Evolutionary conservation across 2,113 vertebrate species (phyloP).

Genomic region (Haplochromis vanheusdeni): DNA sequence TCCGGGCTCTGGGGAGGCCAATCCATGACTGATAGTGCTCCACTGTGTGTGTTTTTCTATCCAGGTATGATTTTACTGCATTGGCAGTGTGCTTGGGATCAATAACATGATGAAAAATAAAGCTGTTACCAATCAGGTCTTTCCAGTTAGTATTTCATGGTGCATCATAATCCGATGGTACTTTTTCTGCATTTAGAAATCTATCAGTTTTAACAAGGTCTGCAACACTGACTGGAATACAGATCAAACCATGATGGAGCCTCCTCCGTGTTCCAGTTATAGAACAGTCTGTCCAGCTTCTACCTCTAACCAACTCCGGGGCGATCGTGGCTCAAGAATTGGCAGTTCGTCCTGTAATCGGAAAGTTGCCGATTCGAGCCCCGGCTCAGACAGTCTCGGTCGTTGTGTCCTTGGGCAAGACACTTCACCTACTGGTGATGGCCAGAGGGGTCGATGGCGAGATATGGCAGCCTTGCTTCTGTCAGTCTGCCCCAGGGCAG

Average conservation of each 20-base stretch:
- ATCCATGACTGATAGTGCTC: background rate
- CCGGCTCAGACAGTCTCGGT: background rate
- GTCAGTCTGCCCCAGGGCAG: background rate
- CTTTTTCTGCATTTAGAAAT: background rate
- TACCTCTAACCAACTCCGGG: background rate
- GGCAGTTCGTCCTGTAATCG: background rate
- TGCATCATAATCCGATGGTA: background rate
- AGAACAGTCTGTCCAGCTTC: background rate
- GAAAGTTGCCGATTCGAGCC: background rate
- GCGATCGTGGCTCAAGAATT: background rate
- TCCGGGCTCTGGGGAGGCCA: fast-evolving
- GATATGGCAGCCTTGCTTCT: background rate
- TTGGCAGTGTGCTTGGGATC: background rate
- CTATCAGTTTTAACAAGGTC: background rate
- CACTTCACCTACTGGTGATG: background rate
- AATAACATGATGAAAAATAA: background rate
- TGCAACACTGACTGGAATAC: background rate
- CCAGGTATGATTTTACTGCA: background rate
- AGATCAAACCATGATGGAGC: background rate
- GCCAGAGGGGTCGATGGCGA: background rate
- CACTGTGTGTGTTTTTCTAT: background rate
- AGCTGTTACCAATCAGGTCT: background rate
- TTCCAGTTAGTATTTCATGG: background rate
- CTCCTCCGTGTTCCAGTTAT: background rate
- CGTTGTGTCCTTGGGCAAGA: background rate